Evolutionary conservation across 2,888 invertebrate genomes (phyloP), one percentile per base, ranked within the genome.

Genomic region (Unio delphinus): DNA sequence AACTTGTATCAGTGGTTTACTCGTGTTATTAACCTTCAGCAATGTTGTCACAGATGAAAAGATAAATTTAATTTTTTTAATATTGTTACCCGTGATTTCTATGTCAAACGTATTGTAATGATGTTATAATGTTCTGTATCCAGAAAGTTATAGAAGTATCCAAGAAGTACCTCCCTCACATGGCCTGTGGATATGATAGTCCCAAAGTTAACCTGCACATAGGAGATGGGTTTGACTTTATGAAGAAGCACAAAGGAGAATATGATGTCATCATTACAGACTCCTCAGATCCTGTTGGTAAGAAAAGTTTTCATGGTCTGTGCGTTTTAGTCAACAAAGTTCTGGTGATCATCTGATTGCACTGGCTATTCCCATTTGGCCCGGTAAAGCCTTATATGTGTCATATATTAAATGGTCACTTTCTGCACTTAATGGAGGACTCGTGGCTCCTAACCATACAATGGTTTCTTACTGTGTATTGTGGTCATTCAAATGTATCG

Each of bases 231-330:
- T 97, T 97, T 88, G 95, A 97, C 82, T 99, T 95, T 90, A 95
- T 99, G 93, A 94, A 95, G 85, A 93, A 94, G 66, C 91, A 97
- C 87, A 92, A 92, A 70, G 92, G 93, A 59, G 94, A 95, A 90
- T 99, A 96, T 89, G 99, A 99, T 91, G 96, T 99, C 61, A 97
- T 99, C 78, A 98, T 99, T 69, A 99, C 99, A 0, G 99, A 99
- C 89, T 98, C 98, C 77, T 97, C 98, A 59, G 99, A 99, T 91
- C 99, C 99, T 0, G 93, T 98, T 54, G 99, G 98, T 92, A 85
- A 88, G 45, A 45, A 45, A 2, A 45, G 3, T 45, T 45, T 45
- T 11, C 45, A 45, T 15, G 45, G 78, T 74, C 8, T 18, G 4
- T n/a, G 8, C 45, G 11, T 11, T 45, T 45, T 45, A 45, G 11